phyloP scores from a whole-genome alignment of 2,888 invertebrate species.

The Ochropacha duplaris region DNA sequence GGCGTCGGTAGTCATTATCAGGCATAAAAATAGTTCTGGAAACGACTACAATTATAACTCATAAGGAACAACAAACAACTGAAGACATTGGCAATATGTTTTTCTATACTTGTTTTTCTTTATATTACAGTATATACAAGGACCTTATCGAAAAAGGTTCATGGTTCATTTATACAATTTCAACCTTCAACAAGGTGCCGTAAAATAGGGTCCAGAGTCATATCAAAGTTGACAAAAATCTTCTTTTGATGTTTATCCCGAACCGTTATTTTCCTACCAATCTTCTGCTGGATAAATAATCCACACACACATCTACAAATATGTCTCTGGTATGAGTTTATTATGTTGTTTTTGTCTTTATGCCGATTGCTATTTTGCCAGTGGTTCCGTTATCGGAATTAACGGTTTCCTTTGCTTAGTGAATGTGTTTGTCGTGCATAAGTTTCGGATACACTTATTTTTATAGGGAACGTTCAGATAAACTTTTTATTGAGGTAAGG shows the following conservation, averaged over 20 bases:
- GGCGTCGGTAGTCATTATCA: too few species aligned
- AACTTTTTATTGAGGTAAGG: too few species aligned
- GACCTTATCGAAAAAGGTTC: not conserved
- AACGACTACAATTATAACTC: too few species aligned
- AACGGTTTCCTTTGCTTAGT: slow-evolving; percentile 14
- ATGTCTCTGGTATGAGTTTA: slow-evolving; percentile 49
- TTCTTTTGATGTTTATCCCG: slow-evolving; percentile 30
- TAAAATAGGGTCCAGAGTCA: slow-evolving; percentile 17
- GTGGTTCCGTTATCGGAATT: slow-evolving; percentile 25
- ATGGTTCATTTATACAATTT: slow-evolving; percentile 23
- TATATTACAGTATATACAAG: not conserved
- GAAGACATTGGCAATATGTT: not conserved
- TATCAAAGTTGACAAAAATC: slow-evolving; percentile 28
- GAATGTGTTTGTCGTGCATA: slow-evolving; percentile 5
- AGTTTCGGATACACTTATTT: not conserved
- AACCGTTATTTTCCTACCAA: slow-evolving; percentile 28
- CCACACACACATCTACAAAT: slow-evolving; percentile 33
- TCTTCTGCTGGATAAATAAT: slow-evolving; percentile 42
- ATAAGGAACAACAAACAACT: too few species aligned
- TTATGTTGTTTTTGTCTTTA: slow-evolving; percentile 59
- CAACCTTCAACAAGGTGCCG: slow-evolving; percentile 23
- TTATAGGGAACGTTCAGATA: not conserved
- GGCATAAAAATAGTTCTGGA: too few species aligned
- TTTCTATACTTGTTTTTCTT: not conserved
- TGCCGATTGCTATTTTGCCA: slow-evolving; percentile 26